phyloP scores from a whole-genome alignment of 2,113 vertebrate species.

The Chloroceryle aenea region DNA sequence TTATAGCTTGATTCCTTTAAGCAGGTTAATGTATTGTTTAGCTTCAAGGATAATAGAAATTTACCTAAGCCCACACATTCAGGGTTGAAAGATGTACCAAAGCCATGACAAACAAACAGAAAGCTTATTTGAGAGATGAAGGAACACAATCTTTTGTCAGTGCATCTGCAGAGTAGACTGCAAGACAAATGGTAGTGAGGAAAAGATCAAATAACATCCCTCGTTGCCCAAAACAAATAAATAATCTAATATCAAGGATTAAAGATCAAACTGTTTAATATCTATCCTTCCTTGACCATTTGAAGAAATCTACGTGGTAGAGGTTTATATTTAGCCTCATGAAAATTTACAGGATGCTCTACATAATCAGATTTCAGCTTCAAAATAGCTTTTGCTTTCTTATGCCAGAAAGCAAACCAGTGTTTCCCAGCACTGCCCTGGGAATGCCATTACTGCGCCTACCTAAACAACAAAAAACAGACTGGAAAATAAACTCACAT shows the following conservation, averaged over 20 bases:
- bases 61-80: slow-evolving; percentile 21
- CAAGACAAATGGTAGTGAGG: slow-evolving; percentile 5
- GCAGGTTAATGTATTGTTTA: slow-evolving; percentile 10
- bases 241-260: neutral
- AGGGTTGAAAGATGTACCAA: slow-evolving; percentile 22
- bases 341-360: neutral
- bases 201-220: slow-evolving; percentile 22
- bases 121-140: neutral
- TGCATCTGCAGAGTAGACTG: neutral
- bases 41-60: neutral
- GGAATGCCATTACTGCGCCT: slow-evolving; percentile 5
- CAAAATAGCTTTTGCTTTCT: neutral
- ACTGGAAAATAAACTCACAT: slow-evolving; percentile 7
- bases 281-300: neutral
- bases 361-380: neutral
- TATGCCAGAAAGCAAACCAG: neutral
- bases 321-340: neutral
- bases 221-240: slow-evolving; percentile 38
- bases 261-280: neutral
- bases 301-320: neutral
- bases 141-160: neutral
- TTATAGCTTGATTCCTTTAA: slow-evolving; percentile 36
- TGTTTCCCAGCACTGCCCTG: neutral
- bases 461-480: slow-evolving; percentile 33
- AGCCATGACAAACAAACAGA: slow-evolving; percentile 47